Evolutionary conservation across 2,888 invertebrate species (phyloP).

Genomic region (Lottia gigantea): DNA sequence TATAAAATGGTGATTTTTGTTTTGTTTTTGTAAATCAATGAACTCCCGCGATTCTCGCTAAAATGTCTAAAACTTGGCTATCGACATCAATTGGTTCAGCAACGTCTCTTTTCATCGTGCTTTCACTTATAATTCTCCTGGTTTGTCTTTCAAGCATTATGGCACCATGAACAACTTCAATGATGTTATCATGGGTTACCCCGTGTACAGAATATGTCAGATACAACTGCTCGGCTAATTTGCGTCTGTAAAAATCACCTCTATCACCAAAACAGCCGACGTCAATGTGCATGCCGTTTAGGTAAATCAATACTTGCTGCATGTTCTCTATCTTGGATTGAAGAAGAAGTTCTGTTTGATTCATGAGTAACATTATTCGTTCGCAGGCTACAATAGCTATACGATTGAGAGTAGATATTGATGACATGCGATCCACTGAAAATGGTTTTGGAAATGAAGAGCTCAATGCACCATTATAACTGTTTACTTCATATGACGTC

Average conservation of each 20-base stretch:
- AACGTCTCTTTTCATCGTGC: constrained; percentile 32
- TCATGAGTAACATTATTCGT: constrained; percentile 54
- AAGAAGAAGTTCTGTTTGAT: constrained; percentile 51
- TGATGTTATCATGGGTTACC: constrained; percentile 51
- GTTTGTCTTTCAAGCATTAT: constrained; percentile 47
- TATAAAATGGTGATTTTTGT: too few relatives aligned
- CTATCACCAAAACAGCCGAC: constrained; percentile 51
- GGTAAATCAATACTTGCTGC: constrained; percentile 45
- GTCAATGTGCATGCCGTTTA: constrained; percentile 56
- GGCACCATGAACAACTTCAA: constrained; percentile 47
- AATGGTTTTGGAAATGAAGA: constrained; percentile 19
- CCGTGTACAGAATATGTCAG: constrained; percentile 50
- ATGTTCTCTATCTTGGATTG: constrained; percentile 47
- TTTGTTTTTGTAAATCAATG: constrained; percentile 17
- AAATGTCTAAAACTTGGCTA: constrained; percentile 48
- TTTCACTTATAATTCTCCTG: constrained; percentile 35
- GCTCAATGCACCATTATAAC: too few relatives aligned
- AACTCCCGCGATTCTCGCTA: constrained; percentile 54
- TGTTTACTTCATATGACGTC: too few relatives aligned
- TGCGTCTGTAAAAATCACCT: constrained; percentile 59
- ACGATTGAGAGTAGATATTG: constrained; percentile 39
- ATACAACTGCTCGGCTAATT: constrained; percentile 58
- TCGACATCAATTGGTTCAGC: constrained; percentile 50
- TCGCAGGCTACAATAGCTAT: constrained; percentile 49
- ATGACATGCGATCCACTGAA: constrained; percentile 47